A percentile compares a stretch with the other conserved stretches of the same genome.
These are phyloP conservation scores for Chymomyza procnemis DNA, from an alignment of 2,888 invertebrate genomes.

Conservation along the genomic window DNA sequence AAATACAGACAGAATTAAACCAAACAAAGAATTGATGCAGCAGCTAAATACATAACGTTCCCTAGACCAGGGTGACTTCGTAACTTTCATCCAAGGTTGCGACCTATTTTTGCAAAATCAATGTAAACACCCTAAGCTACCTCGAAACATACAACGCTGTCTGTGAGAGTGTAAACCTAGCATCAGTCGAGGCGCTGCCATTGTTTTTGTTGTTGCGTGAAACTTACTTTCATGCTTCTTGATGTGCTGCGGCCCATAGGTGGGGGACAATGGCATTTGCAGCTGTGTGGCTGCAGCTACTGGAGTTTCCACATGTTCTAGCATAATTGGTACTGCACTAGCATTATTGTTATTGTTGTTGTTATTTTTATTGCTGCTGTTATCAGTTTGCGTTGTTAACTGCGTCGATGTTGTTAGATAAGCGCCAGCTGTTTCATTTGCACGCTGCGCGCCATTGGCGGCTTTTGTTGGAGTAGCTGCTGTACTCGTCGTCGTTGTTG, in stretches of 20 bases:
- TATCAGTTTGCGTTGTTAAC: conserved; percentile 49
- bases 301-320: conserved; percentile 18
- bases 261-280: conserved; percentile 42
- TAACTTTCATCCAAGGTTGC: too few relatives aligned
- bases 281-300: conserved; percentile 25
- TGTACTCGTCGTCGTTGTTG: too few relatives aligned
- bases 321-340: conserved; percentile 27
- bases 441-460: conserved; percentile 10
- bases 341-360: conserved; percentile 20
- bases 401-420: conserved; percentile 51
- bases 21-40: too few relatives aligned
- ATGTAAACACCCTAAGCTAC: too few relatives aligned
- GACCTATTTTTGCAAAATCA: too few relatives aligned
- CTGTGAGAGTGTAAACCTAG: too few relatives aligned
- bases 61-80: too few relatives aligned
- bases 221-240: conserved; percentile 67
- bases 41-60: too few relatives aligned
- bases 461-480: conserved; percentile 20
- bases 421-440: conserved; percentile 65
- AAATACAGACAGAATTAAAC: too few relatives aligned
- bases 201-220: conserved; percentile 8
- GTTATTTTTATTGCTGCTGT: conserved; percentile 41
- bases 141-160: too few relatives aligned
- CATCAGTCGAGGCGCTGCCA: conserved; percentile 4
- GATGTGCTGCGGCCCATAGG: conserved; percentile 47